Evolutionary conservation across 2,113 vertebrate species (phyloP).

Genomic region (Cairina moschata): DNA sequence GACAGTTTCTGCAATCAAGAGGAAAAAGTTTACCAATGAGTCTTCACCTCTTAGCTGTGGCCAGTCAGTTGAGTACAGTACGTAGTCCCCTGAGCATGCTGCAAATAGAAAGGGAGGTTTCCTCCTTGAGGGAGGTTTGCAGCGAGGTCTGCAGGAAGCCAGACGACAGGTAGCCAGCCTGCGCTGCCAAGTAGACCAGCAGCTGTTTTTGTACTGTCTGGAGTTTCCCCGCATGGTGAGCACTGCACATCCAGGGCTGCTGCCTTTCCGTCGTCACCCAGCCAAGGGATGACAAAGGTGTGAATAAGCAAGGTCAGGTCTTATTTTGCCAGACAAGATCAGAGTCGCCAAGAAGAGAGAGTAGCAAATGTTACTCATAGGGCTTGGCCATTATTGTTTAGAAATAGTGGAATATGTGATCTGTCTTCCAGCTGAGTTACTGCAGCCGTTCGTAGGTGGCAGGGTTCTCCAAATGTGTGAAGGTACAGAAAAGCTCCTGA

Average conservation of each 20-base stretch:
- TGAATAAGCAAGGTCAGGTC: slow-evolving; percentile 53
- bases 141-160: not conserved
- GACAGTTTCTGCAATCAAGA: not conserved
- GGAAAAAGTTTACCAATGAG: not conserved
- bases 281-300: slow-evolving; percentile 60
- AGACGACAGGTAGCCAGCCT: not conserved
- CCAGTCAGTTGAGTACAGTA: not conserved
- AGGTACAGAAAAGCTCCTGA: not conserved
- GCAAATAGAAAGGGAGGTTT: not conserved
- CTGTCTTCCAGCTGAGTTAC: not conserved
- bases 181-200: not conserved
- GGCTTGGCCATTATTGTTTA: slow-evolving; percentile 45
- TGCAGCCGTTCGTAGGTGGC: slow-evolving; percentile 29
- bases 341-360: not conserved
- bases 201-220: not conserved
- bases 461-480: slow-evolving; percentile 25
- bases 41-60: not conserved
- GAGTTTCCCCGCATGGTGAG: not conserved
- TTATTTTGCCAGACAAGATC: slow-evolving; percentile 3
- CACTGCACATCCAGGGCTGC: not conserved
- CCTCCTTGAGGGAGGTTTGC: not conserved
- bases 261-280: not conserved
- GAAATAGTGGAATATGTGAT: slow-evolving; percentile 51
- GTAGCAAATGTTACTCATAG: slow-evolving; percentile 54
- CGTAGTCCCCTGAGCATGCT: not conserved